Evolutionary conservation across 2,113 vertebrate species (phyloP).

Genomic region (Marmota monax): DNA sequence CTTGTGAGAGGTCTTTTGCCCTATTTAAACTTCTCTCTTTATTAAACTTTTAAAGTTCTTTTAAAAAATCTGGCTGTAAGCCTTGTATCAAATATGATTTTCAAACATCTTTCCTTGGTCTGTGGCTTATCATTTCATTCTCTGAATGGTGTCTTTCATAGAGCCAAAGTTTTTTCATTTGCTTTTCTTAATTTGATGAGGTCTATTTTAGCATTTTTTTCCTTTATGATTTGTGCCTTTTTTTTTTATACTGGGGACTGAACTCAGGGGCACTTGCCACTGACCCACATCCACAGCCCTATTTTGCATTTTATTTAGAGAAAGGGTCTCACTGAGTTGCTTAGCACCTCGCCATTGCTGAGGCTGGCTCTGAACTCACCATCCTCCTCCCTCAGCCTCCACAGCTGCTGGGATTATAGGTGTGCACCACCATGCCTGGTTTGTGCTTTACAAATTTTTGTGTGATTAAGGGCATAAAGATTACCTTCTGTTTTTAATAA

Average conservation of each 20-base stretch:
- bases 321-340: too few species aligned
- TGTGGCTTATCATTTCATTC: background rate
- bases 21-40: background rate
- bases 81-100: background rate
- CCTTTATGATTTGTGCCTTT: background rate
- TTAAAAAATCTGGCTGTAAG: background rate
- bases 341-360: too few species aligned
- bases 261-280: too few species aligned
- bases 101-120: background rate
- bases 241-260: too few species aligned
- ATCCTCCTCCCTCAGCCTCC: too few species aligned
- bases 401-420: too few species aligned
- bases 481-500: background rate
- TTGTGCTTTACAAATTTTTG: background rate
- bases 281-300: too few species aligned
- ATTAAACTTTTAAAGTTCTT: background rate
- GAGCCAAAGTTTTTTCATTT: background rate
- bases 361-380: too few species aligned
- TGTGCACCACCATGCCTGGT: too few species aligned
- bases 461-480: background rate
- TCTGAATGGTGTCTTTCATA: too few species aligned
- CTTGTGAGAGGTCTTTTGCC: background rate
- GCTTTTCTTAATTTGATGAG: background rate
- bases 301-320: too few species aligned
- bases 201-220: background rate